phyloP scores from a whole-genome alignment of 2,888 invertebrate genomes.

The Latrodectus elegans region DNA sequence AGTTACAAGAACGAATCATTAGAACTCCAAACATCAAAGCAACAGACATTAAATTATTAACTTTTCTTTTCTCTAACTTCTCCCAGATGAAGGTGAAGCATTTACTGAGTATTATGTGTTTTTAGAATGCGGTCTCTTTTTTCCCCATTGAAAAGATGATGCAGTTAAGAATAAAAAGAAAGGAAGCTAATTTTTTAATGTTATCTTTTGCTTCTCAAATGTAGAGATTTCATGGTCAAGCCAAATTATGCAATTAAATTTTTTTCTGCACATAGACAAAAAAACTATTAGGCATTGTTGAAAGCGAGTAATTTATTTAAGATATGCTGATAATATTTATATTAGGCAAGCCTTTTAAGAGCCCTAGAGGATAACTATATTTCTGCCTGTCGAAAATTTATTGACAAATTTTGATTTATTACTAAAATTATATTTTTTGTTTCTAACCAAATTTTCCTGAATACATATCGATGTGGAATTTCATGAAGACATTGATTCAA shows the following conservation, averaged over 20 bases:
- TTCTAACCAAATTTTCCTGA: no score
- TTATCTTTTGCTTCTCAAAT: constrained; percentile 5
- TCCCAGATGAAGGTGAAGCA: constrained; percentile 52
- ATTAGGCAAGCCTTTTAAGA: constrained; percentile 15
- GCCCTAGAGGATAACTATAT: background rate
- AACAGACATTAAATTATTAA: constrained; percentile 55
- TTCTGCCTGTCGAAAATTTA: no score
- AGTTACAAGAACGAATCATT: constrained; percentile 50
- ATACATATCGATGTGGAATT: no score
- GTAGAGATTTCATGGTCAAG: constrained; percentile 4
- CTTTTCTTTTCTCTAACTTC: constrained; percentile 63
- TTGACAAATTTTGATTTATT: no score
- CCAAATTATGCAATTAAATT: constrained; percentile 54
- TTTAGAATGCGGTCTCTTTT: constrained; percentile 18
- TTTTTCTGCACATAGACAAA: constrained; percentile 13
- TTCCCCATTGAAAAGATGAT: constrained; percentile 26
- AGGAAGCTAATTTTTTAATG: constrained; percentile 26
- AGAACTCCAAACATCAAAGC: constrained; percentile 50
- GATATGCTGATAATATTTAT: constrained; percentile 35
- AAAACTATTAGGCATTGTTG: constrained; percentile 42
- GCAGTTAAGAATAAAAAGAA: constrained; percentile 18
- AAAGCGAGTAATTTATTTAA: constrained; percentile 19
- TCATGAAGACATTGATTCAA: no score
- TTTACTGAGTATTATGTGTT: constrained; percentile 39
- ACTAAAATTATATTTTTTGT: no score